Evolutionary conservation across 1,140 invertebrate genomes (phyloP), one percentile per base, ranked within the genome.

Genomic region (Monomorium pharaonis): DNA sequence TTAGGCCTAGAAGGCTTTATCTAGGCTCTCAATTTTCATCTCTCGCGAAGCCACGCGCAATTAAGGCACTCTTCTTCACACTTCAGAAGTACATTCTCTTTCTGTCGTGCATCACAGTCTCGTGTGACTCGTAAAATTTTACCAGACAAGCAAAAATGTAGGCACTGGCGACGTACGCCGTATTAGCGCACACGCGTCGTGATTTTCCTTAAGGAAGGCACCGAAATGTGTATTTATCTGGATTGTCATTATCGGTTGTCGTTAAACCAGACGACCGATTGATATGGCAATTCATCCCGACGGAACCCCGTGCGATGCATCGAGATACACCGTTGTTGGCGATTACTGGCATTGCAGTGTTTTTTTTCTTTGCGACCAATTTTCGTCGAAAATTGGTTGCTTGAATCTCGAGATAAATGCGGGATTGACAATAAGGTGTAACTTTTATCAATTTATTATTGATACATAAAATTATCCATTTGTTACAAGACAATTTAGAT

Each of bases 1-100:
- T 37, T n/a, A n/a, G n/a, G 84, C 78, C 85, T 89, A 89, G 30
- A 77, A 67, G 63, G 47, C 78, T 86, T n/a, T 49, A 74, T 87
- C 47, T 88, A 86, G 85, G 85, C 84, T 83, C 78, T 89, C 88
- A 89, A 89, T 89, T 89, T 89, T 75, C 65, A 65, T 86, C 77
- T 74, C 70, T n/a, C 60, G 44, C 56, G 21, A 62, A 60, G 18
- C 27, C 62, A 27, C 42, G 54, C 51, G 70, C 69, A 63, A 69
- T 58, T 87, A 89, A 89, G 88, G 88, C 88, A 89, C 88, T 89
- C 16, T 89, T 89, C 16, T 89, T 72, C 86, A 56, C 54, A 77
- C 47, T 44, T 16, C 51, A 27, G 37, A 62, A 63, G 24, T 47
- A 5, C 49, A 14, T 42, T 58, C 67, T 83, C 27, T 56, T 21